These are phyloP conservation scores for Trachops cirrhosus DNA, from an alignment of 2,797 vertebrate species.

Conservation along the genomic window DNA sequence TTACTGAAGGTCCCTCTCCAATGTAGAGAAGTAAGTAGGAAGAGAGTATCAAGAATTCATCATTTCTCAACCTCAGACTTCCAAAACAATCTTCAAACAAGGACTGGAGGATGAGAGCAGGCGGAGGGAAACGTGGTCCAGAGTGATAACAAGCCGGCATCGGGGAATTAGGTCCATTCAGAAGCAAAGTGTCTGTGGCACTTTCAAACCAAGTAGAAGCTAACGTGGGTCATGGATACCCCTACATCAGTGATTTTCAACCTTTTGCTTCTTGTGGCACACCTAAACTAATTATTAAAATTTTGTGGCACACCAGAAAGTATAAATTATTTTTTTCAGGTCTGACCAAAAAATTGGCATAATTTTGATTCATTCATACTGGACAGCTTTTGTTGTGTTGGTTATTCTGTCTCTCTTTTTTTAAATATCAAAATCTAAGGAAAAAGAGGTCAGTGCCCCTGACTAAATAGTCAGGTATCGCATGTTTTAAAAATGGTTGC, in stretches of 20 bases:
- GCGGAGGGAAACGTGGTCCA: not conserved
- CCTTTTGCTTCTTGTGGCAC: not conserved
- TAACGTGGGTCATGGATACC: not conserved
- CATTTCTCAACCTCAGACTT: slow-evolving; percentile 35
- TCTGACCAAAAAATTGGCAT: not conserved
- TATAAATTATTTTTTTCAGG: not conserved
- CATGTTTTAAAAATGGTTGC: not conserved
- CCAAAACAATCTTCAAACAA: not conserved
- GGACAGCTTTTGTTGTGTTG: not conserved
- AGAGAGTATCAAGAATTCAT: not conserved
- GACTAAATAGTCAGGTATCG: not conserved
- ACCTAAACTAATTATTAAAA: not conserved
- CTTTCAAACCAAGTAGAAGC: slow-evolving; percentile 41
- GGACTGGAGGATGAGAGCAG: not conserved
- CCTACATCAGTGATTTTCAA: not conserved
- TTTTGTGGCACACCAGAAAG: not conserved
- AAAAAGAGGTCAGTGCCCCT: not conserved
- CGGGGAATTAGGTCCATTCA: not conserved
- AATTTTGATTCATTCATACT: not conserved
- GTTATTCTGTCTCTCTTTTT: not conserved
- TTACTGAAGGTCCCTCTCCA: slow-evolving; percentile 27
- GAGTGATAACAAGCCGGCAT: not conserved
- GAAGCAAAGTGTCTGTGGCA: not conserved
- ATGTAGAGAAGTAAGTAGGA: not conserved
- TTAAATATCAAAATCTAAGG: not conserved